phyloP scores from a whole-genome alignment of 2,797 vertebrate species.

The Lepilemur septentrionalis region DNA sequence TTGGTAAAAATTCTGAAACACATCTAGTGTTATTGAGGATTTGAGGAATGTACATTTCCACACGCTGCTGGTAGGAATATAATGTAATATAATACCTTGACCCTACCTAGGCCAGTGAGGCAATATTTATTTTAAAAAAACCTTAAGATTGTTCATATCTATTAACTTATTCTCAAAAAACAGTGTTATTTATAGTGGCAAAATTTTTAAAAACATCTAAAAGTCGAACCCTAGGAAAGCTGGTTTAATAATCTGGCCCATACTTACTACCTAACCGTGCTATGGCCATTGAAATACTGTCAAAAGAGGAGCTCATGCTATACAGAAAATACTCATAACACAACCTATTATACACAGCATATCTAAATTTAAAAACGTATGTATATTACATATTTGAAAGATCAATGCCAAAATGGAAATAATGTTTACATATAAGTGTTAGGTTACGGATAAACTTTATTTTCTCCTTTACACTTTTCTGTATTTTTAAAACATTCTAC shows the following conservation, averaged over 20 bases:
- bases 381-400: background rate
- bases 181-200: background rate
- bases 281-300: background rate
- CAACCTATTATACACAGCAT: background rate
- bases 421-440: background rate
- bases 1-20: background rate
- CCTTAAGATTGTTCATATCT: background rate
- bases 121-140: background rate
- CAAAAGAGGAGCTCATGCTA: background rate
- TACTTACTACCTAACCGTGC: background rate
- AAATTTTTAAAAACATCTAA: background rate
- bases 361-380: background rate
- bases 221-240: background rate
- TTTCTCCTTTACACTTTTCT: background rate
- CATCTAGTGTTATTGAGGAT: background rate
- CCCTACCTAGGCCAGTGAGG: background rate
- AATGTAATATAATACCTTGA: background rate
- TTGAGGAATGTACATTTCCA: background rate
- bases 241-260: background rate
- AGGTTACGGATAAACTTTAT: background rate
- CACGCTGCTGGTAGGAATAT: background rate
- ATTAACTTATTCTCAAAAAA: conserved; percentile 22
- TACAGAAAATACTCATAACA: background rate
- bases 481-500: background rate
- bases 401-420: background rate